Evolutionary conservation across 2,797 vertebrate species (phyloP), one percentile per base, ranked within the genome.

Genomic region (Amphiprion clarkii): DNA sequence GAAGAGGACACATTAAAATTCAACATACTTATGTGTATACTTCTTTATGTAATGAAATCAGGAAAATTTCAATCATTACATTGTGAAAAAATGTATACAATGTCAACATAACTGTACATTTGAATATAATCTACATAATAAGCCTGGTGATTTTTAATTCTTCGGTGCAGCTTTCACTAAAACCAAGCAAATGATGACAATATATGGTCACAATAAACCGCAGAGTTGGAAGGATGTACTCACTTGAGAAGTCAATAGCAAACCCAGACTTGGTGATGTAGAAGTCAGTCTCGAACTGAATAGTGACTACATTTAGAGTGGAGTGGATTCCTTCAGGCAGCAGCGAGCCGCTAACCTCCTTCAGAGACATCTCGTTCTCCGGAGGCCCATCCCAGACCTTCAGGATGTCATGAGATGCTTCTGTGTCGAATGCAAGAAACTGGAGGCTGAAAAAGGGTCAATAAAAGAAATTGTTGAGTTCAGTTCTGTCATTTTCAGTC

Each of bases 241-340:
- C 91, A 99, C 98, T 99, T 90, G 98, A 99, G 93, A 99, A 99
- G 79, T 99, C 97, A 71, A 99, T 97, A 71, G 98, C 97, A 49
- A 99, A 99, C 85, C 98, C 98, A 46, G 98, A 99, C 93, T 99
- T 99, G 90, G 97, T 99, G 92, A 99, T 99, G 82, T 99, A 99
- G 89, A 99, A 99, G 84, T 99, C 98, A 0, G 98, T 99, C 92
- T 99, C 98, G 57, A 99, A 99, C 85, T 99, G 98, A 82, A 99
- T 95, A 63, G 97, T 97, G 69, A 99, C 97, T 9, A 97, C 44
- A 70, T 98, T 99, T 83, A 99, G 97, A 6, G 98, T 99, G 79
- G 97, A 98, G 88, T 99, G 97, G 87, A 99, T 98, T 75, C 97
- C 96, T 71, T 99, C 97, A 4, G 98, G 98, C 85, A 99, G 90